Conservation (phyloP, 1,140 invertebrate species). For the Drosophila pruinosa region DNA sequence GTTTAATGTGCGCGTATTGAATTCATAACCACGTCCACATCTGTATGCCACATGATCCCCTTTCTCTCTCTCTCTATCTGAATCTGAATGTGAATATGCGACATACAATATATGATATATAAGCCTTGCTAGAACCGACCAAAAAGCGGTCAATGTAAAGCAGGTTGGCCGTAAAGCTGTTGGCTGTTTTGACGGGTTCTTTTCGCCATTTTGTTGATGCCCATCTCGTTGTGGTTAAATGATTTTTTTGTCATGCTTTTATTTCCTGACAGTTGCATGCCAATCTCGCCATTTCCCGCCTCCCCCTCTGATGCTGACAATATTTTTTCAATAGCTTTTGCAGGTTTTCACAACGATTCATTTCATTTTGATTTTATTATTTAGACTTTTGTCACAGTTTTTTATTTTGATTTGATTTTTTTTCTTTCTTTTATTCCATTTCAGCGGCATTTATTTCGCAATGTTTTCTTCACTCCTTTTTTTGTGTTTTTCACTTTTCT, state of each 20-base stretch:
- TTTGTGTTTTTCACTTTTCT: neutral
- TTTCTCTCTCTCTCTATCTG: neutral
- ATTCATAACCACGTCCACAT: conserved; percentile 69
- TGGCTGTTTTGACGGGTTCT: conserved; percentile 29
- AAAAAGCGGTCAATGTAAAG: conserved; percentile 20
- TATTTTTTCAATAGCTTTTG: conserved; percentile 72
- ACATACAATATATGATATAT: neutral
- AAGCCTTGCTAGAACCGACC: neutral
- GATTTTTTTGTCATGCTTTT: conserved; percentile 40
- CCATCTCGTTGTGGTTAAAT: conserved; percentile 65
- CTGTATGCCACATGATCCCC: conserved; percentile 20
- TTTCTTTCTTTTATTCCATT: neutral
- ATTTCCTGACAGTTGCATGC: conserved; percentile 18
- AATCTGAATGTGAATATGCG: neutral
- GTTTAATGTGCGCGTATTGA: conserved; percentile 71
- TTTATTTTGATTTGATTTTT: neutral
- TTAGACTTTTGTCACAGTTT: conserved; percentile 47
- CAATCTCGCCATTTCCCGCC: neutral
- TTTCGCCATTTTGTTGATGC: conserved; percentile 22
- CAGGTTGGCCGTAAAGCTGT: conserved; percentile 12
- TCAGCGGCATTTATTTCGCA: neutral
- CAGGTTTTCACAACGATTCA: conserved; percentile 52
- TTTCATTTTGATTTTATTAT: conserved; percentile 79
- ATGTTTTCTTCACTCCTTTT: neutral
- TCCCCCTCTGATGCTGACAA: conserved; percentile 50